Evolutionary conservation across 2,888 invertebrate genomes (phyloP).

Genomic region (Drosophila greeni): DNA sequence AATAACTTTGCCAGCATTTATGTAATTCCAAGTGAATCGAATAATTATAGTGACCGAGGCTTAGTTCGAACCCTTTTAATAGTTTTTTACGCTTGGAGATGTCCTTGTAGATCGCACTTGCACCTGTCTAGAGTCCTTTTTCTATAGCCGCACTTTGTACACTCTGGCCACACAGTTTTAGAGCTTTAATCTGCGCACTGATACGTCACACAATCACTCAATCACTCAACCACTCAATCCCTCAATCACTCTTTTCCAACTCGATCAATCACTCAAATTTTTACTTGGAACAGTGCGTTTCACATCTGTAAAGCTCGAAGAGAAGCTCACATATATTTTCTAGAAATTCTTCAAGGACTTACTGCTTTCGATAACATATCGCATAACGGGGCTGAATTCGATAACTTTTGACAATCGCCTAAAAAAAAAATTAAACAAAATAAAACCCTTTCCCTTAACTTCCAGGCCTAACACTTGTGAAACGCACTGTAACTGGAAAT

Average conservation of each 20-base stretch:
- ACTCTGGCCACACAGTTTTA: slow-evolving; percentile 29
- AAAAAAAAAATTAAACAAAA: not conserved
- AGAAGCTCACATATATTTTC: not conserved
- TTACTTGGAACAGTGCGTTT: slow-evolving; percentile 21
- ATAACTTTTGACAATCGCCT: slow-evolving; percentile 17
- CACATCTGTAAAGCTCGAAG: not conserved
- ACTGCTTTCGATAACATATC: slow-evolving; percentile 22
- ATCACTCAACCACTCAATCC: not conserved
- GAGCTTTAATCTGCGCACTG: slow-evolving; percentile 24
- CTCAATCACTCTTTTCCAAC: not conserved
- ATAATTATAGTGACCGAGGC: slow-evolving; percentile 20
- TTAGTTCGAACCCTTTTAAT: not conserved
- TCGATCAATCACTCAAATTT: not conserved
- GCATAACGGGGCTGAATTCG: slow-evolving; percentile 4
- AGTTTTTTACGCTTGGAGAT: slow-evolving; percentile 4
- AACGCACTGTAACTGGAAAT: slow-evolving; percentile 16
- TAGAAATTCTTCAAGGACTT: not conserved
- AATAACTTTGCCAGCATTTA: slow-evolving; percentile 68
- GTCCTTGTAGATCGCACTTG: slow-evolving; percentile 12
- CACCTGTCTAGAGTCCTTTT: slow-evolving; percentile 15
- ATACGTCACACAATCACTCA: slow-evolving; percentile 5
- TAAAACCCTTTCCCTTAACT: not conserved
- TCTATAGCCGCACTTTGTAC: slow-evolving; percentile 20
- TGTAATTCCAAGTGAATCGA: slow-evolving; percentile 14
- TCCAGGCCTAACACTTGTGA: not conserved